Conservation (phyloP, 2,797 vertebrate species). For the Cygnus olor region DNA sequence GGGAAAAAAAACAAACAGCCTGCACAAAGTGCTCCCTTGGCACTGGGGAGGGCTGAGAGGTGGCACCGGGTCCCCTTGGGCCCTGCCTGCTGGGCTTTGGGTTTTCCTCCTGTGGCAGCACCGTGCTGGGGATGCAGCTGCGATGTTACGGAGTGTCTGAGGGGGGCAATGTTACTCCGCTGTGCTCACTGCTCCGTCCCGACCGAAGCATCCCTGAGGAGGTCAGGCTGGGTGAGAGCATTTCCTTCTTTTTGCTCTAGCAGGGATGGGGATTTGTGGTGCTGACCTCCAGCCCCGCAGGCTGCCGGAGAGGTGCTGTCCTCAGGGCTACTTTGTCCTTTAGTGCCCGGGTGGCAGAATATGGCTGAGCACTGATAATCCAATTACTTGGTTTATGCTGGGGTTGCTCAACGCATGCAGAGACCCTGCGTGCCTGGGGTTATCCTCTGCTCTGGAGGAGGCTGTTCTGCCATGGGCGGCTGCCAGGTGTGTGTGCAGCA, state of each 20-base stretch:
- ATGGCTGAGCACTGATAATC: conserved; percentile 6
- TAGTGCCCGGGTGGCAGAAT: background rate
- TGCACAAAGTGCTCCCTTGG: background rate
- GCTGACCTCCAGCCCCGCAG: background rate
- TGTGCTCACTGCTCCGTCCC: background rate
- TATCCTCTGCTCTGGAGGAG: background rate
- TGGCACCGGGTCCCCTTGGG: rapidly evolving
- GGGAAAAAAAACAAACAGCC: background rate
- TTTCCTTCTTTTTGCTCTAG: background rate
- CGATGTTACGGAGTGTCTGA: background rate
- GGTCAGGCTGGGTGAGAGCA: background rate
- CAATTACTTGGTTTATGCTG: conserved; percentile 38
- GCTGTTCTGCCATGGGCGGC: background rate
- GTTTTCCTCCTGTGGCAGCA: background rate
- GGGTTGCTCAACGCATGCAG: background rate
- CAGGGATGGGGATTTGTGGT: rapidly evolving
- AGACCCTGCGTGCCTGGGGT: no score
- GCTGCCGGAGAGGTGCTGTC: background rate
- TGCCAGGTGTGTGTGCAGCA: background rate
- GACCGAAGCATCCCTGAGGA: rapidly evolving
- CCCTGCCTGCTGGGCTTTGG: no score
- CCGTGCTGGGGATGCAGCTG: background rate
- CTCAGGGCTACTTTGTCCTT: conserved; percentile 20
- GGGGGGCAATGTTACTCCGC: conserved; percentile 28
- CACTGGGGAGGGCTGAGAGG: background rate